phyloP scores from a whole-genome alignment of 2,888 invertebrate genomes.

The Margaritifera margaritifera region DNA sequence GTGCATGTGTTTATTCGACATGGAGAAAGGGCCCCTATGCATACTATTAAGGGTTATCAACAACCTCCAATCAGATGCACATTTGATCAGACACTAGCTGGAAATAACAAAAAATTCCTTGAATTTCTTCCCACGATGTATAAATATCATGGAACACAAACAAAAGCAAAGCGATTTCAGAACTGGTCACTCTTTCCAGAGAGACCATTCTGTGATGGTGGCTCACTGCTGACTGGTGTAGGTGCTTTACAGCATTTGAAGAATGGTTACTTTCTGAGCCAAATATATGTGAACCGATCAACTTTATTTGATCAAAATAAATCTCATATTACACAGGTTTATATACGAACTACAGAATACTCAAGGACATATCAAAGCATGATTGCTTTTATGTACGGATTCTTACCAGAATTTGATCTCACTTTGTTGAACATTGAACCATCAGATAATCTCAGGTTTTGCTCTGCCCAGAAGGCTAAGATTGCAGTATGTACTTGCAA shows the following conservation, averaged over 20 bases:
- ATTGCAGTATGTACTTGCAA: neutral
- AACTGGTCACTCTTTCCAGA: slow-evolving; percentile 62
- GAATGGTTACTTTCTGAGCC: slow-evolving; percentile 80
- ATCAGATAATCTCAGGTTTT: slow-evolving; percentile 44
- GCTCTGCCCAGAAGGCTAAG: slow-evolving; percentile 66
- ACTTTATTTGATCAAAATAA: slow-evolving; percentile 61
- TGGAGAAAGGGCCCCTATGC: slow-evolving; percentile 91
- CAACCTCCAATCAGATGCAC: slow-evolving; percentile 84
- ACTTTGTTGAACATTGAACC: slow-evolving; percentile 78
- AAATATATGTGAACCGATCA: slow-evolving; percentile 67
- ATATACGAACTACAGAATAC: slow-evolving; percentile 87
- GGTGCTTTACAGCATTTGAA: slow-evolving; percentile 88
- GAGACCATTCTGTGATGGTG: slow-evolving; percentile 77
- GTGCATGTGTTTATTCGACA: slow-evolving; percentile 81
- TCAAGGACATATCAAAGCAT: slow-evolving; percentile 93
- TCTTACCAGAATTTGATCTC: slow-evolving; percentile 81
- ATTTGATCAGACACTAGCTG: slow-evolving; percentile 15
- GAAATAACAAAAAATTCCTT: slow-evolving; percentile 16
- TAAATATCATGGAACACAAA: slow-evolving; percentile 73
- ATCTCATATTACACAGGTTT: slow-evolving; percentile 66
- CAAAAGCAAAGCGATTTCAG: slow-evolving; percentile 40
- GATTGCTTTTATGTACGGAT: slow-evolving; percentile 83
- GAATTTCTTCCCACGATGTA: slow-evolving; percentile 35
- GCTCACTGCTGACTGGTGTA: slow-evolving; percentile 87
- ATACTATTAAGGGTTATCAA: slow-evolving; percentile 83